phyloP scores from a whole-genome alignment of 2,797 vertebrate species.

The Artibeus lituratus region DNA sequence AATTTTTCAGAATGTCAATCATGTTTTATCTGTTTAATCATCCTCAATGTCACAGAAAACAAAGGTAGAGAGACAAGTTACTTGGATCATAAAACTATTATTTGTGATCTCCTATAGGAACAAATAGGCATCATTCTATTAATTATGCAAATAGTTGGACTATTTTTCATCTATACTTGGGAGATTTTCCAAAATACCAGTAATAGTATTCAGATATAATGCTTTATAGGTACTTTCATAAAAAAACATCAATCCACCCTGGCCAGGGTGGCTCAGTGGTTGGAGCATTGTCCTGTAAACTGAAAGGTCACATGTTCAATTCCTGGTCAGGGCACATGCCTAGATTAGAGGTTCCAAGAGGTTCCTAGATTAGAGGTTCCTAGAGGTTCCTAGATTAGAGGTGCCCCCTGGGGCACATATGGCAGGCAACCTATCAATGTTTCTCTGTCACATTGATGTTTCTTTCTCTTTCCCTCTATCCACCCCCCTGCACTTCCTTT shows the following conservation, averaged over 20 bases:
- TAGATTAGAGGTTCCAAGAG: not conserved
- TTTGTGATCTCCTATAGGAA: not conserved
- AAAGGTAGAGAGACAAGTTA: slow-evolving; percentile 22
- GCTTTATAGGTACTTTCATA: not conserved
- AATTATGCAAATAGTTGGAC: not conserved
- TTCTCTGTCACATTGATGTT: not conserved
- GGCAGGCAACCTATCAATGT: not conserved
- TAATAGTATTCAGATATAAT: not conserved
- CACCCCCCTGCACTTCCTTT: too few species aligned
- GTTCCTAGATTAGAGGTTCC: not conserved
- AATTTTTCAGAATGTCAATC: not conserved
- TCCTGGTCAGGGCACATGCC: not conserved
- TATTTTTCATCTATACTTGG: not conserved
- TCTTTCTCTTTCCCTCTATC: too few species aligned
- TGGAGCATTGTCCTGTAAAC: not conserved
- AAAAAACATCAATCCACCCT: not conserved
- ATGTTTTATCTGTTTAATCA: not conserved
- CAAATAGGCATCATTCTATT: not conserved
- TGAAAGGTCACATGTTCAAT: not conserved
- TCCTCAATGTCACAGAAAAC: not conserved
- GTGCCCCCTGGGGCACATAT: not conserved
- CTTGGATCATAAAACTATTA: not conserved
- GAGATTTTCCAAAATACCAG: not conserved
- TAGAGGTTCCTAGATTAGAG: not conserved
- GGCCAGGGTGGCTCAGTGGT: not conserved